phyloP scores from a whole-genome alignment of 2,113 vertebrate species.

The Nycticebus coucang region DNA sequence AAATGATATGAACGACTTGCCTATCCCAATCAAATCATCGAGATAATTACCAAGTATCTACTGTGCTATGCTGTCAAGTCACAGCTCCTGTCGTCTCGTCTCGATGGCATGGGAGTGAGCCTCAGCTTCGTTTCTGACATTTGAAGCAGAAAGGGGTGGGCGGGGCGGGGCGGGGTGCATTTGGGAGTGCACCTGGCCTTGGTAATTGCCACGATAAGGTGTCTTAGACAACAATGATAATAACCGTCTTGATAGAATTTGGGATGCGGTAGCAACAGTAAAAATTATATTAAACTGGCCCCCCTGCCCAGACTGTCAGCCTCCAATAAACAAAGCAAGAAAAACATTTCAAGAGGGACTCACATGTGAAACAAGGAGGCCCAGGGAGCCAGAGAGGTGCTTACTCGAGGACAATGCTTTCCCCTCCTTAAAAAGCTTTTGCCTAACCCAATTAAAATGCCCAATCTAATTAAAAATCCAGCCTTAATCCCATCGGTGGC shows the following conservation, averaged over 20 bases:
- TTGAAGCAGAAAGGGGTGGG: conserved; percentile 14
- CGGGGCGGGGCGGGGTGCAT: not conserved
- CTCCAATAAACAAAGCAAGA: conserved; percentile 66
- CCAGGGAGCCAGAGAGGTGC: not conserved
- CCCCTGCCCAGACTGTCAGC: conserved; percentile 35
- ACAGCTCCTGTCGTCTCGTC: not conserved
- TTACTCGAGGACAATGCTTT: not conserved
- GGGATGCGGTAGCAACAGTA: conserved; percentile 58
- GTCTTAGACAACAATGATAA: conserved; percentile 65
- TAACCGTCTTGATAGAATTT: conserved; percentile 58
- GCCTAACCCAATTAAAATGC: not conserved
- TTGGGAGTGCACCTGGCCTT: conserved; percentile 6
- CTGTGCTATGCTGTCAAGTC: not conserved
- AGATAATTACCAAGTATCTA: not conserved
- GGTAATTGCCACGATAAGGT: conserved; percentile 54
- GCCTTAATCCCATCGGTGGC: not conserved
- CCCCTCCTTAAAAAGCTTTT: not conserved
- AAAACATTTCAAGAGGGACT: conserved; percentile 49
- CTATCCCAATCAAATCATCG: conserved; percentile 12
- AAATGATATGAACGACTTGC: conserved; percentile 3
- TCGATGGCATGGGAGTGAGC: not conserved
- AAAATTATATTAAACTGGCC: conserved; percentile 70
- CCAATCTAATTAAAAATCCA: conserved; percentile 17
- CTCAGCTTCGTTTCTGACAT: conserved; percentile 28
- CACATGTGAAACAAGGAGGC: not conserved